A percentile compares a stretch with the other conserved stretches of the same genome.
Evolutionary conservation across 2,113 vertebrate genomes (phyloP).

Genomic region (Cyanoliseus patagonus): DNA sequence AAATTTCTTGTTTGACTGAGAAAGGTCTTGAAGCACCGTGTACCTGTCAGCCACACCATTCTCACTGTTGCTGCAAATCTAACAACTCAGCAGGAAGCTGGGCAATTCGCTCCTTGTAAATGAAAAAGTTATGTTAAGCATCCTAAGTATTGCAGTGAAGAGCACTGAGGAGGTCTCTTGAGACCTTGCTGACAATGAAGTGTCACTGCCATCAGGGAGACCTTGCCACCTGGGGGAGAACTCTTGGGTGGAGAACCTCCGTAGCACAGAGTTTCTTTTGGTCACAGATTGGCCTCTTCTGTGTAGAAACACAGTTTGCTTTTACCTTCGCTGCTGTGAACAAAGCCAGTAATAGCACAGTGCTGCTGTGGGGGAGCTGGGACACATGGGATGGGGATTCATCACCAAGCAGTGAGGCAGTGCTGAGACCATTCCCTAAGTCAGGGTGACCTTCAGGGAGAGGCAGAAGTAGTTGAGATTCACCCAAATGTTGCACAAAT

Average conservation of each 20-base stretch:
- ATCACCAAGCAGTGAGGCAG: background rate
- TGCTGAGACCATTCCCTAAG: background rate
- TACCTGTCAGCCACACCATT: background rate
- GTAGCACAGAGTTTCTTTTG: background rate
- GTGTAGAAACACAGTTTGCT: background rate
- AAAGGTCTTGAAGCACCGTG: background rate
- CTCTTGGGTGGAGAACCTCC: background rate
- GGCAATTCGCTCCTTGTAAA: background rate
- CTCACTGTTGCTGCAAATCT: background rate
- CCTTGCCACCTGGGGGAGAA: background rate
- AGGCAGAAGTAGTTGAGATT: background rate
- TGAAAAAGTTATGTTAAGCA: background rate
- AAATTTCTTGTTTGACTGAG: background rate
- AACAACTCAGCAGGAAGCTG: background rate
- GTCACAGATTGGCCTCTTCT: background rate
- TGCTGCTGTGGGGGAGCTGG: background rate
- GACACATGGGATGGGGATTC: background rate
- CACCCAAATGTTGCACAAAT: background rate
- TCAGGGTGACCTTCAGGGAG: slow-evolving; percentile 8
- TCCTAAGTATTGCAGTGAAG: background rate
- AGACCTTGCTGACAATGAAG: background rate
- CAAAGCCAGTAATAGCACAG: background rate
- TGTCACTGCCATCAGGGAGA: background rate
- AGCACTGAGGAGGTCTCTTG: background rate
- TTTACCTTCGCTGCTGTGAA: background rate